Evolutionary conservation across 2,113 vertebrate species (phyloP).

Genomic region (Zeus faber): DNA sequence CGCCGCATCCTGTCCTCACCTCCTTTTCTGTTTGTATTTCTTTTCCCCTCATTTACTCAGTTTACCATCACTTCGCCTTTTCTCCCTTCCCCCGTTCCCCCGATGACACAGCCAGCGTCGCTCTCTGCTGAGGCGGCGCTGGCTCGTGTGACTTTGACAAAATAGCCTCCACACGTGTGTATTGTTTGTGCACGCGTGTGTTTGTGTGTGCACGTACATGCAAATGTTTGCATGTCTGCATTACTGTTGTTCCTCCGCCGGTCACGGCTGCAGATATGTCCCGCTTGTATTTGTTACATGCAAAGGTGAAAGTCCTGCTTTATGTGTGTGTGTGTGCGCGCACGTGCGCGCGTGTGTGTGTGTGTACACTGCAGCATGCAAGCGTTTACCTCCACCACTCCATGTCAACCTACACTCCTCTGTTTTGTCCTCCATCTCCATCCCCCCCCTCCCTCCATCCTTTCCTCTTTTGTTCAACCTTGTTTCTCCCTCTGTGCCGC

Average conservation of each 20-base stretch:
- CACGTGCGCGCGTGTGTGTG: conserved; percentile 17
- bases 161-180: conserved; percentile 57
- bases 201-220: not conserved
- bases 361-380: conserved; percentile 34
- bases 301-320: too few relatives aligned
- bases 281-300: conserved; percentile 17
- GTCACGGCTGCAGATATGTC: conserved; percentile 11
- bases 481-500: conserved; percentile 45
- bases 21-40: too few relatives aligned
- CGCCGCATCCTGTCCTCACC: conserved; percentile 23
- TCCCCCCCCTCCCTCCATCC: conserved; percentile 35
- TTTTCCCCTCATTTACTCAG: conserved; percentile 16
- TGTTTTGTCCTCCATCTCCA: conserved; percentile 37
- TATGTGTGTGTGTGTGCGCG: not conserved
- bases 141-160: conserved; percentile 79
- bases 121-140: conserved; percentile 75
- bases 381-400: conserved; percentile 29
- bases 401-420: conserved; percentile 41
- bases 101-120: conserved; percentile 47
- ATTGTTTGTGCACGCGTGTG: conserved; percentile 22
- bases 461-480: conserved; percentile 44
- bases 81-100: conserved; percentile 17
- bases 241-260: conserved; percentile 14
- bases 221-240: not conserved
- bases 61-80: conserved; percentile 22